Base-by-base conservation (phyloP, 2,797 vertebrate species). In the Rhynchotus rufescens region DNA sequence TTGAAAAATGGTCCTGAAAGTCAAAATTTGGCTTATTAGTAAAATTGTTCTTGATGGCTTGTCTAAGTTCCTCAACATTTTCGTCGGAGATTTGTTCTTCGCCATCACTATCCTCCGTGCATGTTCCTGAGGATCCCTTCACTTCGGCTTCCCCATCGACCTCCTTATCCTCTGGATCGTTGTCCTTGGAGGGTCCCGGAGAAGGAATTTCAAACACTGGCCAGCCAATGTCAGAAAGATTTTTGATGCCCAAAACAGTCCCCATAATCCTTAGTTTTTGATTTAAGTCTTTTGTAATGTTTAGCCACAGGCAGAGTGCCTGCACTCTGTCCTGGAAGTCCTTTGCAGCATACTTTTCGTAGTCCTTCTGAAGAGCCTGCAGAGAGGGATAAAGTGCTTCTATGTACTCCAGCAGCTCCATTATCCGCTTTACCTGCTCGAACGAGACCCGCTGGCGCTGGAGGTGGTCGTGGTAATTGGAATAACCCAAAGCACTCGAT, bases 301-400 rank as follows among this genome's bases (percentile, higher is more conserved):
- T 99, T 60, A 99, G 96, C 99, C 99, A 99, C 81, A 99, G 96
- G 94, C 99, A 99, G 98, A 99, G 99, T 8, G 99, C 99, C 99
- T 99, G 99, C 99, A 99, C 99, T 92, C 99, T 98, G 98, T 99
- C 98, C 97, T 99, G 99, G 96, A 99, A 99, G 97, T 99, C 99
- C 75, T 97, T 98, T 12, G 98, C 99, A 61, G 99, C 99, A 30
- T 99, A 99, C 73, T 99, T 99, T 65, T 99, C 99, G 5, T 99
- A 99, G 97, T 99, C 99, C 97, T 98, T 99, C 95, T 99, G 99
- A 87, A 99, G 98, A 69, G 99, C 99, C 97, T 99, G 99, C 96
- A 99, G 88, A 21, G 99, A 99, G 4, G 99, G 99, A 89, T 99
- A 99, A 97, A 99, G 98, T 91, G 99, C 99, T 97, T 99, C 99